Evolutionary conservation across 2,113 vertebrate species (phyloP).

Genomic region (Phocoena sinus): DNA sequence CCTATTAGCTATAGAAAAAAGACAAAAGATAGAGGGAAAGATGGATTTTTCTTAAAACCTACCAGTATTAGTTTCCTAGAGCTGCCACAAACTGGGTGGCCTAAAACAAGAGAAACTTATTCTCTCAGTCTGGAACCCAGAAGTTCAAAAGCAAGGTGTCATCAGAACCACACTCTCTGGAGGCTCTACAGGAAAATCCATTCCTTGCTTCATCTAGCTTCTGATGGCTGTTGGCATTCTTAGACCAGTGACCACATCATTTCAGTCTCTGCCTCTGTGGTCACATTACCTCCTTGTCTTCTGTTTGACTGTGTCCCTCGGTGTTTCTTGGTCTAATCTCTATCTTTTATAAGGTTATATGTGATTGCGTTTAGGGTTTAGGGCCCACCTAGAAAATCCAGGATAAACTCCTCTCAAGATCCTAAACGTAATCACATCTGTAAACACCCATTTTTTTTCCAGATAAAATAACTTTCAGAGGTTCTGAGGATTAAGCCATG

Average conservation of each 20-base stretch:
- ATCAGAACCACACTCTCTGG: background rate
- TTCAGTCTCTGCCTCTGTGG: background rate
- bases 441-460: background rate
- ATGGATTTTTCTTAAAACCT: background rate
- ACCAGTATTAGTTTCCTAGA: background rate
- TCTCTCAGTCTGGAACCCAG: background rate
- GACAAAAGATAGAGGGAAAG: background rate
- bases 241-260: background rate
- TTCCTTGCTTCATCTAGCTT: background rate
- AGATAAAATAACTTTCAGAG: background rate
- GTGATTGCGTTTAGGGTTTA: background rate
- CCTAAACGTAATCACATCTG: background rate
- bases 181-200: background rate
- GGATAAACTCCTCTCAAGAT: background rate
- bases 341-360: background rate
- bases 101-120: background rate
- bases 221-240: background rate
- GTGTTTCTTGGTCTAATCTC: background rate
- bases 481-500: background rate
- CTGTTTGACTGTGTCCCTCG: background rate
- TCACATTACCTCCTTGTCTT: background rate
- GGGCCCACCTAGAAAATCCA: background rate
- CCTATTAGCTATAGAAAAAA: background rate
- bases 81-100: background rate
- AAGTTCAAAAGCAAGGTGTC: background rate